phyloP scores from a whole-genome alignment of 2,797 vertebrate species.

The Sebastes hubbsi region DNA sequence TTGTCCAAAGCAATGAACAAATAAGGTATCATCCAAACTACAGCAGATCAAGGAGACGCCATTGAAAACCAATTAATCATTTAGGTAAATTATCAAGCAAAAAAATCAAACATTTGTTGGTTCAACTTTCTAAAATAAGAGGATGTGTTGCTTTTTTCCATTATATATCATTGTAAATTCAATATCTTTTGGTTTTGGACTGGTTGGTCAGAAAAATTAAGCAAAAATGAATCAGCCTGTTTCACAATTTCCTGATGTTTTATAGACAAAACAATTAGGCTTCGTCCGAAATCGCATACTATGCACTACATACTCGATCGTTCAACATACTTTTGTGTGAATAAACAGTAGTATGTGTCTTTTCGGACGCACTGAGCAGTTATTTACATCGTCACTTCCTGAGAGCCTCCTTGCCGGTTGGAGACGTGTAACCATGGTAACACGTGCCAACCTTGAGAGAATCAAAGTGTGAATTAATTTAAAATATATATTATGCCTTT shows the following conservation, averaged over 20 bases:
- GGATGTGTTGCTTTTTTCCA: neutral
- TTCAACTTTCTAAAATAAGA: neutral
- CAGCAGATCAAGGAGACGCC: neutral
- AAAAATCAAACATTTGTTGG: neutral
- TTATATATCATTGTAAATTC: neutral
- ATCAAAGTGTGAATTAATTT: too few species aligned
- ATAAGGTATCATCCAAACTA: neutral
- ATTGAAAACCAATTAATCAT: neutral
- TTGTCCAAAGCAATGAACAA: neutral
- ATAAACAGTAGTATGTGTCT: too few species aligned
- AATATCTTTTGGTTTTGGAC: too few species aligned
- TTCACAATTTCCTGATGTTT: neutral
- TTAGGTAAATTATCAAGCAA: neutral
- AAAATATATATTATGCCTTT: too few species aligned
- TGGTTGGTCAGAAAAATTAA: too few species aligned
- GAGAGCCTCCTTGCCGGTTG: too few species aligned
- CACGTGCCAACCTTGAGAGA: too few species aligned
- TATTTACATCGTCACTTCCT: too few species aligned
- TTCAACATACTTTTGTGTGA: too few species aligned
- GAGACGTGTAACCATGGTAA: too few species aligned
- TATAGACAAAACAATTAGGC: neutral
- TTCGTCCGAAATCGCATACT: too few species aligned
- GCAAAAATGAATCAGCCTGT: neutral
- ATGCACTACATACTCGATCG: fast-evolving
- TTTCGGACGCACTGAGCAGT: too few species aligned